Conservation (phyloP, 2,797 vertebrate species). For the Helicolenus hilgendorfi region DNA sequence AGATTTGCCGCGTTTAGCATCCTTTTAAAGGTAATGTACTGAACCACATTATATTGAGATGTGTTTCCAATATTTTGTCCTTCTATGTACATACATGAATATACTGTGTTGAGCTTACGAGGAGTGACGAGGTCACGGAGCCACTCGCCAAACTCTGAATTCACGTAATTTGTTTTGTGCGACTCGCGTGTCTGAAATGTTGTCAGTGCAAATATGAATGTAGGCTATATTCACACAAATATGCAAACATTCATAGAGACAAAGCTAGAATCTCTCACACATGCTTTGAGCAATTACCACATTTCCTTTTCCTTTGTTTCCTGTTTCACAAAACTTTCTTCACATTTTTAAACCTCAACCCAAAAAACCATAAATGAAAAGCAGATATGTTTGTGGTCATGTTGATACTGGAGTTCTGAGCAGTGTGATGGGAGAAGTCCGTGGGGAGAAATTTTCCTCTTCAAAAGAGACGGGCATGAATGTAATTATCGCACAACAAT, state of each 20-base stretch:
- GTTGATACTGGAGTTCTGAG: slow-evolving; percentile 28
- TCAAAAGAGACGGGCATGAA: slow-evolving; percentile 61
- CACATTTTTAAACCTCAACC: not conserved
- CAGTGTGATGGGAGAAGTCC: slow-evolving; percentile 41
- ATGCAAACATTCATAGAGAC: not conserved
- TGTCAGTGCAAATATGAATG: not conserved
- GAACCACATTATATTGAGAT: not conserved
- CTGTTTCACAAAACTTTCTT: not conserved
- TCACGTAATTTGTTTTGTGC: not conserved
- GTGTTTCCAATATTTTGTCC: not conserved
- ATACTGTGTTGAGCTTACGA: not conserved
- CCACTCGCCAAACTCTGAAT: not conserved
- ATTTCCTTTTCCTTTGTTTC: slow-evolving; percentile 20
- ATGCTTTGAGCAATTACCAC: not conserved
- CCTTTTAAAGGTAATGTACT: not conserved
- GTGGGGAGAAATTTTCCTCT: slow-evolving; percentile 55
- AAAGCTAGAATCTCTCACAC: not conserved
- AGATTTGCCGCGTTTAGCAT: not conserved
- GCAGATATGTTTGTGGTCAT: slow-evolving; percentile 31
- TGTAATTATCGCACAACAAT: slow-evolving; percentile 71
- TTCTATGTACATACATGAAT: not conserved
- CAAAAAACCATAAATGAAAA: slow-evolving; percentile 13
- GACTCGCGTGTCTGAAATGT: not conserved
- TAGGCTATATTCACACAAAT: not conserved
- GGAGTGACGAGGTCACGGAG: not conserved